Percentiles rank a stretch among this genome's conserved stretches.
Evolutionary conservation across 2,113 vertebrate species (phyloP).

Genomic region (Aptenodytes forsteri): DNA sequence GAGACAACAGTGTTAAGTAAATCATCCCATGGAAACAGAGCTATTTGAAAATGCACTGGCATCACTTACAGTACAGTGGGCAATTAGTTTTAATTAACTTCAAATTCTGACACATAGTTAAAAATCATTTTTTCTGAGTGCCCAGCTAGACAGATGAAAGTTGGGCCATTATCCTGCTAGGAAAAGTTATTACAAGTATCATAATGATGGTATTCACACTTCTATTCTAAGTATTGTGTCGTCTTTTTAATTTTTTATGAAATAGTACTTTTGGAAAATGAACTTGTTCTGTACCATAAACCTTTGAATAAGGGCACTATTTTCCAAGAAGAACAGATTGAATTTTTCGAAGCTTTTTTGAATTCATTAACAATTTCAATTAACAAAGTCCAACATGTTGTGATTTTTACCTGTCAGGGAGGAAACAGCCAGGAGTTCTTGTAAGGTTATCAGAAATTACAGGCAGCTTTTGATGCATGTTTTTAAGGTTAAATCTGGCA

Average conservation of each 20-base stretch:
- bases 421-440: not conserved
- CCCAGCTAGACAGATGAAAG: conserved; percentile 18
- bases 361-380: not conserved
- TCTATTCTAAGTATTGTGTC: not conserved
- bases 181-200: conserved; percentile 18
- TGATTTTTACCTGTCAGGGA: not conserved
- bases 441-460: not conserved
- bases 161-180: not conserved
- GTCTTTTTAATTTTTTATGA: not conserved
- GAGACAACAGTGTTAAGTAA: conserved; percentile 1
- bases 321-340: not conserved
- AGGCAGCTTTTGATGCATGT: not conserved
- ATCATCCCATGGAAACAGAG: conserved; percentile 25
- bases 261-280: not conserved
- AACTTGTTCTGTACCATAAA: not conserved
- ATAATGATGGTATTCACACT: not conserved
- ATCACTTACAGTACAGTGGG: conserved; percentile 40
- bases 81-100: conserved; percentile 74
- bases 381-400: not conserved
- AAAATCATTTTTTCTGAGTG: conserved; percentile 14
- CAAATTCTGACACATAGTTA: conserved; percentile 60
- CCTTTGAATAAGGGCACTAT: not conserved
- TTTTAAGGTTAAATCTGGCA: not conserved
- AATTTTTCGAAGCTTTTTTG: not conserved
- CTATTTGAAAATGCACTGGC: conserved; percentile 45